These are phyloP conservation scores for Argyresthia albistria DNA, from an alignment of 2,888 invertebrate genomes.

Conservation along the genomic window DNA sequence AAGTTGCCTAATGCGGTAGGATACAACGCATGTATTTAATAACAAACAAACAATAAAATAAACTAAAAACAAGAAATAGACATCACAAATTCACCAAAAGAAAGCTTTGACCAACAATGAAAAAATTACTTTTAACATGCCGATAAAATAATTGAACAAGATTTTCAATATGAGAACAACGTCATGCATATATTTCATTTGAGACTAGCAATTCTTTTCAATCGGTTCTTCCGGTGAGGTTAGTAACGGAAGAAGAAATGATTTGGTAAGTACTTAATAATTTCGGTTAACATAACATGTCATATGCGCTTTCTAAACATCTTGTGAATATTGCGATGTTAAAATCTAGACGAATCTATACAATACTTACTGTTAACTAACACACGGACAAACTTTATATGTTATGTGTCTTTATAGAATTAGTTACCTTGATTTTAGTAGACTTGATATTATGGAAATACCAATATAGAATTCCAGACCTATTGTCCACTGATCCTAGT, in stretches of 20 bases:
- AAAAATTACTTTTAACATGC: no score
- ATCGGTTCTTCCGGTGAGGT: slow-evolving; percentile 37
- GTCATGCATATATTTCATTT: slow-evolving; percentile 16
- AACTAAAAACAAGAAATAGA: no score
- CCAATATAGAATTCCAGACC: not conserved
- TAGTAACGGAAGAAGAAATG: slow-evolving; percentile 8
- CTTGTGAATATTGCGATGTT: no score
- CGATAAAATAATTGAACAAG: no score
- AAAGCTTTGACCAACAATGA: no score
- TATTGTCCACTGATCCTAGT: not conserved
- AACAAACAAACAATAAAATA: no score
- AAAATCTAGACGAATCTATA: not conserved
- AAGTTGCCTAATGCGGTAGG: no score
- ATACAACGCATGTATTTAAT: no score
- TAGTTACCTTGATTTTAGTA: slow-evolving; percentile 7
- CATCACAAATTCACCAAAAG: no score
- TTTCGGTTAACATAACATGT: no score
- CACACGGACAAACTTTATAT: not conserved
- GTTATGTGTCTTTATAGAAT: not conserved
- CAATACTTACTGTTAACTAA: not conserved
- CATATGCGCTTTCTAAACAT: no score
- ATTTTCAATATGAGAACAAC: no score
- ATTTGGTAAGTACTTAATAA: not conserved
- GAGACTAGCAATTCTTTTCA: slow-evolving; percentile 61
- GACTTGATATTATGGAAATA: not conserved